Evolutionary conservation across 2,113 vertebrate species (phyloP).

Genomic region (Cottus gobio): DNA sequence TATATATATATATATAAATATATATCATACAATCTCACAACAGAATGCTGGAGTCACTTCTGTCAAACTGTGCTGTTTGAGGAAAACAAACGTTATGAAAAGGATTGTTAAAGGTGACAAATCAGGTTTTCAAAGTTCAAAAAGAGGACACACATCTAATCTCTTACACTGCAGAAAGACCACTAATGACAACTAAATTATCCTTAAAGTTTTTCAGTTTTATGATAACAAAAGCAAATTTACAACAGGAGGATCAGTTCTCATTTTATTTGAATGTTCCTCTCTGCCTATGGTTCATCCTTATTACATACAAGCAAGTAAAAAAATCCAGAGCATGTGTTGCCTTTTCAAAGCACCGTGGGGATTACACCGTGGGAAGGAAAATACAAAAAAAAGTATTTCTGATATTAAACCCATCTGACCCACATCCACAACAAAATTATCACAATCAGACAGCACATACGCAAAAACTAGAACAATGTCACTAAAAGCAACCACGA

Average conservation of each 20-base stretch:
- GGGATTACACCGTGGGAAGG: neutral
- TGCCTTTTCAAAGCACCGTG: neutral
- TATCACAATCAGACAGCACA: neutral
- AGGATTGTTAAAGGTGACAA: conserved; percentile 7
- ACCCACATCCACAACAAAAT: neutral
- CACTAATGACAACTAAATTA: neutral
- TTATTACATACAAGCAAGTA: conserved; percentile 1
- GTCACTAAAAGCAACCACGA: conserved; percentile 13
- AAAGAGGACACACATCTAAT: conserved; percentile 7
- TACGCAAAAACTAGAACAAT: conserved; percentile 17
- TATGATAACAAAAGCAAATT: conserved; percentile 4
- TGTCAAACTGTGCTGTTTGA: conserved; percentile 15
- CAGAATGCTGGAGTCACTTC: conserved; percentile 22
- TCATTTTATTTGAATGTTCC: neutral
- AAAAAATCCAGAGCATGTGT: neutral
- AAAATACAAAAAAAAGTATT: neutral
- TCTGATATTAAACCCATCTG: conserved; percentile 8
- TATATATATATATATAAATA: too few relatives aligned
- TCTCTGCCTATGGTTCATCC: neutral
- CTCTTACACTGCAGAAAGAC: neutral
- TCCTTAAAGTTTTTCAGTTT: neutral
- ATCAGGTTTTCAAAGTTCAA: conserved; percentile 5
- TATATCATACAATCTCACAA: conserved; percentile 36
- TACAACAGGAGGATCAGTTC: conserved; percentile 1
- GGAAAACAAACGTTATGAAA: conserved; percentile 18